A percentile compares a stretch with the other conserved stretches of the same genome.
Evolutionary conservation across 1,140 invertebrate genomes (phyloP).

Genomic region (Cydia splendana): DNA sequence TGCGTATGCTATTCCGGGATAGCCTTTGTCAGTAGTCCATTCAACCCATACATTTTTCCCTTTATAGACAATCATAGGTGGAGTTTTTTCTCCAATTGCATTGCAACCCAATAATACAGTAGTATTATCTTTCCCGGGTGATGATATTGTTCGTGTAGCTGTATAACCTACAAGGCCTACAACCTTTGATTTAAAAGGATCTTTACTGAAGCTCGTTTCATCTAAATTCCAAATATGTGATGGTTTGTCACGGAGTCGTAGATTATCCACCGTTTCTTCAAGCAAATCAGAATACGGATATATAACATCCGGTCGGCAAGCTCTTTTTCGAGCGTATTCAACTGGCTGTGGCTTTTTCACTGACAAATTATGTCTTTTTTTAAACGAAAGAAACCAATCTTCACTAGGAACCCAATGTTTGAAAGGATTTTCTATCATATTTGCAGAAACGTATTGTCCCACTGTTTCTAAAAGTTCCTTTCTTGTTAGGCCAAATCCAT

Average conservation of each 20-base stretch:
- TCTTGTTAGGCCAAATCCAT: constrained; percentile 50
- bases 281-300: constrained; percentile 51
- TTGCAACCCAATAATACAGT: constrained; percentile 52
- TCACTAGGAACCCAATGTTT: constrained; percentile 54
- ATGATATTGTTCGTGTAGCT: constrained; percentile 45
- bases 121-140: constrained; percentile 52
- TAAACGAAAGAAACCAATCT: constrained; percentile 56
- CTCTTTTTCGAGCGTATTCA: constrained; percentile 48
- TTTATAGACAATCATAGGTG: constrained; percentile 53
- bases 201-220: constrained; percentile 53
- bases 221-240: constrained; percentile 56
- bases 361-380: constrained; percentile 47
- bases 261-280: constrained; percentile 42
- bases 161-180: constrained; percentile 47
- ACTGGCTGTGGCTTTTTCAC: constrained; percentile 53
- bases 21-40: constrained; percentile 40
- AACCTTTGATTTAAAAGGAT: constrained; percentile 52
- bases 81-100: constrained; percentile 52
- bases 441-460: constrained; percentile 45
- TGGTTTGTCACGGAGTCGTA: constrained; percentile 44
- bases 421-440: constrained; percentile 51
- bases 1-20: constrained; percentile 51
- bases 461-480: constrained; percentile 49
- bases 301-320: constrained; percentile 49
- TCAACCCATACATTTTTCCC: constrained; percentile 37